Evolutionary conservation across 2,797 vertebrate species (phyloP).

Genomic region (Todus mexicanus): DNA sequence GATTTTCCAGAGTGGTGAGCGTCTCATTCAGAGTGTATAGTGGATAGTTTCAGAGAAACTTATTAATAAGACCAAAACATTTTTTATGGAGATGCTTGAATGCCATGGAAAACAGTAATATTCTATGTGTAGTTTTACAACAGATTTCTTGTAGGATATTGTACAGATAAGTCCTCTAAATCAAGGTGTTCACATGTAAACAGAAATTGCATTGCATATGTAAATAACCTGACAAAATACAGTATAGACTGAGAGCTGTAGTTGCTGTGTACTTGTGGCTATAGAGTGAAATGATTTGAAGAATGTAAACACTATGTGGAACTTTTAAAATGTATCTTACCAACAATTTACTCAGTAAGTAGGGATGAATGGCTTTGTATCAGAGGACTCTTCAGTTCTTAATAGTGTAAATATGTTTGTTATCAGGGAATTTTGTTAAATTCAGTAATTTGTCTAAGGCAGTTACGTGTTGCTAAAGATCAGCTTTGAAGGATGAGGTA

Average conservation of each 20-base stretch:
- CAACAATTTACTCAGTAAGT: background rate
- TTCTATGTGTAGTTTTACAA: background rate
- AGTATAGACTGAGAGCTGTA: background rate
- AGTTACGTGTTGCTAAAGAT: background rate
- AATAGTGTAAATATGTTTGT: background rate
- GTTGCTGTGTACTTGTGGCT: background rate
- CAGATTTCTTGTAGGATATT: background rate
- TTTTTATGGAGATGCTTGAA: background rate
- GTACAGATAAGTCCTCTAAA: background rate
- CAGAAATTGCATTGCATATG: background rate
- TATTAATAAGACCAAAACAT: background rate
- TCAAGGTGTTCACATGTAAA: background rate
- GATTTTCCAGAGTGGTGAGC: background rate
- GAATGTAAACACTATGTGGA: background rate
- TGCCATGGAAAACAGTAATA: background rate
- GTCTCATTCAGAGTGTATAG: background rate
- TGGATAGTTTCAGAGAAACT: background rate
- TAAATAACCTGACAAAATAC: background rate
- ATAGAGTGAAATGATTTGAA: background rate
- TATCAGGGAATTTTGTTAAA: background rate
- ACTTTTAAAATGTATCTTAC: background rate
- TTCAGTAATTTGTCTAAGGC: background rate
- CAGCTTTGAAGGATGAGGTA: background rate
- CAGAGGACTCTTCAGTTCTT: background rate
- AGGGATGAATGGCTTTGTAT: background rate